Percentiles rank a stretch among this genome's conserved stretches.
phyloP scores from a whole-genome alignment of 2,113 vertebrate species.

The Callopanchax toddi region DNA sequence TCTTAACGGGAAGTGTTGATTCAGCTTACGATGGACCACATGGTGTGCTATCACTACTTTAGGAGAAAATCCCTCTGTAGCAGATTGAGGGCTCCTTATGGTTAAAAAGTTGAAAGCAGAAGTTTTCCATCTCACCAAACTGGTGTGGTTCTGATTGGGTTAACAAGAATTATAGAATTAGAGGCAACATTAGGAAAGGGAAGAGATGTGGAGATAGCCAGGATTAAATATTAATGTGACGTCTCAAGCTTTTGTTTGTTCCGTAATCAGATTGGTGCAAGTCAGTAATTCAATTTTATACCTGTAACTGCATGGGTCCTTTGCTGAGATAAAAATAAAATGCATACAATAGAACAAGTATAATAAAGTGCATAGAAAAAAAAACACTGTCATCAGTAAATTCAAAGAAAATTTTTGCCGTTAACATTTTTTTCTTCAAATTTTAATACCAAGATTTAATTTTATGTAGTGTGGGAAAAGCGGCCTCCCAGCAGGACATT shows the following conservation, averaged over 20 bases:
- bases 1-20: constrained; percentile 40
- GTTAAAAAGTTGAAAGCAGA: constrained; percentile 39
- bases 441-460: neutral
- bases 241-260: neutral
- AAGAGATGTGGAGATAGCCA: neutral
- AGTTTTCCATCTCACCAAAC: constrained; percentile 35
- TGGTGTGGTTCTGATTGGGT: constrained; percentile 11
- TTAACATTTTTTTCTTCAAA: neutral
- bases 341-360: neutral
- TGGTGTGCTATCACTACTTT: constrained; percentile 53
- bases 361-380: neutral
- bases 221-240: neutral
- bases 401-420: neutral
- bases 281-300: too few relatives aligned
- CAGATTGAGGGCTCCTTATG: constrained; percentile 45
- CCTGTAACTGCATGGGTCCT: too few relatives aligned
- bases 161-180: constrained; percentile 22
- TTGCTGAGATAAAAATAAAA: too few relatives aligned
- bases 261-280: constrained; percentile 1
- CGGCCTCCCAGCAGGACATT: constrained; percentile 63
- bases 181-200: neutral
- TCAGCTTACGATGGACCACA: constrained; percentile 54
- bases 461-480: constrained; percentile 52
- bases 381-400: neutral
- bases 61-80: constrained; percentile 22